These are phyloP conservation scores for Physeter macrocephalus DNA, from an alignment of 2,113 vertebrate species.

Conservation along the genomic window DNA sequence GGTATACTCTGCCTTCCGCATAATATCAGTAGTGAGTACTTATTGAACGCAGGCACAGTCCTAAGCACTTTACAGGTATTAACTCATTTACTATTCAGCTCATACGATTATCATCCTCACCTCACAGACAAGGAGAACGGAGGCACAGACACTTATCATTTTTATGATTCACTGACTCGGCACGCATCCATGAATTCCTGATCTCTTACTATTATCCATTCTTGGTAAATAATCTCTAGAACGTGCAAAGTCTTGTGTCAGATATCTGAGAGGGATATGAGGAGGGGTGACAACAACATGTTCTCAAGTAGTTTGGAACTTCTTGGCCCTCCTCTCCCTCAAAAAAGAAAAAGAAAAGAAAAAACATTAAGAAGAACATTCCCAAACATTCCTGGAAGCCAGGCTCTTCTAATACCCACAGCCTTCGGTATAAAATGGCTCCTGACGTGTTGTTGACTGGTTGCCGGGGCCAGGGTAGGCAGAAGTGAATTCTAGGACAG, in stretches of 20 bases:
- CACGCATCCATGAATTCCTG: not conserved
- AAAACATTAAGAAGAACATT: not conserved
- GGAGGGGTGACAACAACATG: not conserved
- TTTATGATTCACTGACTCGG: not conserved
- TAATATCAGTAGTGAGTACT: not conserved
- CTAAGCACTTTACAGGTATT: not conserved
- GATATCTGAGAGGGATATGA: not conserved
- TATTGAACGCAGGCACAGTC: accelerated
- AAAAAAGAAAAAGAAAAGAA: not conserved
- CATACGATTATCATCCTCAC: not conserved
- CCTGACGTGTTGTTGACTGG: not conserved
- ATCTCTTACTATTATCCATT: not conserved
- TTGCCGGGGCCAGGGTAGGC: too few relatives aligned
- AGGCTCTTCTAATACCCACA: not conserved
- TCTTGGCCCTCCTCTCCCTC: not conserved
- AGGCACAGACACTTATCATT: not conserved
- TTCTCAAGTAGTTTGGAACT: not conserved
- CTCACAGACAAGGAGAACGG: not conserved
- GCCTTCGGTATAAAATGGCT: not conserved
- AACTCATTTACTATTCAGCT: not conserved
- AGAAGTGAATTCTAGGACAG: not conserved
- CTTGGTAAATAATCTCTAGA: not conserved
- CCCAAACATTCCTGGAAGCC: not conserved
- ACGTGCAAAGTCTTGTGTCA: not conserved
- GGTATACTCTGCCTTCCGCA: not conserved